Conservation (phyloP, 2,888 invertebrate genomes). For the Aspidiotus rigidus region DNA sequence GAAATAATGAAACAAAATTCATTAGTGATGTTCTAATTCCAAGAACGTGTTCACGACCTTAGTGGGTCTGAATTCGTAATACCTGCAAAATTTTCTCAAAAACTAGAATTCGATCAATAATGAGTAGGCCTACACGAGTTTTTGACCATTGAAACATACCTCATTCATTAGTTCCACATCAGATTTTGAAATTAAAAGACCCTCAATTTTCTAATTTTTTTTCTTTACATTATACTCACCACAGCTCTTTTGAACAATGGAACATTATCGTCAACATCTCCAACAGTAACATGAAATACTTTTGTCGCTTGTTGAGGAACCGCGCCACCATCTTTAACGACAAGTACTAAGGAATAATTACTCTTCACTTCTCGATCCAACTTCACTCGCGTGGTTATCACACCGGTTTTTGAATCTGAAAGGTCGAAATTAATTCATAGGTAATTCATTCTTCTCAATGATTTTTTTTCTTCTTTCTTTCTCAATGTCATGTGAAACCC, state of each 20-base stretch:
- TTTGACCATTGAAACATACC: too few relatives aligned
- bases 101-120: neutral
- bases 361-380: slow-evolving; percentile 67
- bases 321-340: slow-evolving; percentile 65
- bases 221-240: slow-evolving; percentile 45
- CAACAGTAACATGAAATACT: slow-evolving; percentile 53
- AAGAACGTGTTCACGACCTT: too few relatives aligned
- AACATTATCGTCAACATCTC: slow-evolving; percentile 70
- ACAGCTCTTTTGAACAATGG: slow-evolving; percentile 60
- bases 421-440: neutral
- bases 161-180: too few relatives aligned
- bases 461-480: too few relatives aligned
- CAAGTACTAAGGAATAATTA: slow-evolving; percentile 64
- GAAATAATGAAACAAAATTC: too few relatives aligned
- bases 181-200: too few relatives aligned
- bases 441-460: too few relatives aligned
- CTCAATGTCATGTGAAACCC: too few relatives aligned
- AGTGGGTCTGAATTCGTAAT: neutral
- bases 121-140: neutral
- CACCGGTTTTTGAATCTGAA: slow-evolving; percentile 56
- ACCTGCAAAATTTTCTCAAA: neutral
- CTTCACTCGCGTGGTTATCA: slow-evolving; percentile 58
- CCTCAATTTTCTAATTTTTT: too few relatives aligned
- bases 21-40: too few relatives aligned
- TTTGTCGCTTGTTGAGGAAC: slow-evolving; percentile 66